Conservation (phyloP, 2,113 vertebrate species). For the Meriones unguiculatus region DNA sequence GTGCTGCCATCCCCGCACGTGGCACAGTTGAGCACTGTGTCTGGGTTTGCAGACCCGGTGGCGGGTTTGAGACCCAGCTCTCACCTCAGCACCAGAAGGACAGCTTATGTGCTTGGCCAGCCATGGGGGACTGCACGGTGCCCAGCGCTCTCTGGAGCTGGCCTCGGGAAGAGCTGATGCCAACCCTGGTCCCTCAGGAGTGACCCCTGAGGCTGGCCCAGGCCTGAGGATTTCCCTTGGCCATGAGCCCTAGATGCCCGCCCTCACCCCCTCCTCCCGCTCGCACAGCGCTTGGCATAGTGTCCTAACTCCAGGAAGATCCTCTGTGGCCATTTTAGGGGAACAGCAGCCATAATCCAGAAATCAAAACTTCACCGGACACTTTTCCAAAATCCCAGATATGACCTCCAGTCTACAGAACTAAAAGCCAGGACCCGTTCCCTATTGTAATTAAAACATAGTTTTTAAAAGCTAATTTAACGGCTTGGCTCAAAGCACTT, state of each 20-base stretch:
- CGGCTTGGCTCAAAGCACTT: neutral
- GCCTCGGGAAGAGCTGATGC: neutral
- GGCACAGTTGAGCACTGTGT: neutral
- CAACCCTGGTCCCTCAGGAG: neutral
- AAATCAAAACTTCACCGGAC: neutral
- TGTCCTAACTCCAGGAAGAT: neutral
- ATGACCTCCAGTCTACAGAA: neutral
- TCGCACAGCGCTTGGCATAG: neutral
- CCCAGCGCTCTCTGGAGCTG: neutral
- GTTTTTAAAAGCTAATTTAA: neutral
- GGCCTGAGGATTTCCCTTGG: neutral
- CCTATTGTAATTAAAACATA: constrained; percentile 32
- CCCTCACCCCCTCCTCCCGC: too few relatives aligned
- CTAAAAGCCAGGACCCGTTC: constrained; percentile 17
- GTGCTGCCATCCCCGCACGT: neutral
- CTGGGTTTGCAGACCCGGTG: neutral
- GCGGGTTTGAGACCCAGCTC: too few relatives aligned
- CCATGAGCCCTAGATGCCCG: neutral
- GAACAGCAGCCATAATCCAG: neutral
- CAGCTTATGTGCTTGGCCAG: neutral
- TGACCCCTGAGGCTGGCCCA: neutral
- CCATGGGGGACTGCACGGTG: neutral
- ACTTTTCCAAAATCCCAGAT: neutral
- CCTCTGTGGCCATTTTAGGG: neutral
- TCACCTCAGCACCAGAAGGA: neutral